These are phyloP conservation scores for Apostichopus leukothele DNA, from an alignment of 53 echinoderm and acorn worm genomes.

Conservation along the genomic window DNA sequence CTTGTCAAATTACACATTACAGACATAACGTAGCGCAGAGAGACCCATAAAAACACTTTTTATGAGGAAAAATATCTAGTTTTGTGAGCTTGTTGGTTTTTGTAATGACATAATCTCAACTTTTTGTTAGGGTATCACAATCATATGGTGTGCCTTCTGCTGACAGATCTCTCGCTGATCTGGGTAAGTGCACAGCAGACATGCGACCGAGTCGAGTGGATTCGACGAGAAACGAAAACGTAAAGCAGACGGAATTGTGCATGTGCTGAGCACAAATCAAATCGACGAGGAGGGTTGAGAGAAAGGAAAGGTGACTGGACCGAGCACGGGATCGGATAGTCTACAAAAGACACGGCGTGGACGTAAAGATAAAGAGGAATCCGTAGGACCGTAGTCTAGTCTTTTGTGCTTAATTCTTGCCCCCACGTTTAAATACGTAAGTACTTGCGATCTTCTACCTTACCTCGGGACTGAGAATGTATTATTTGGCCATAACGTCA, in stretches of 20 bases:
- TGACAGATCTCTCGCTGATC: constrained; percentile 3
- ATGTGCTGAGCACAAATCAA: neutral
- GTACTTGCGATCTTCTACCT: neutral
- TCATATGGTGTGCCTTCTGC: neutral
- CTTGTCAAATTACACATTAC: neutral
- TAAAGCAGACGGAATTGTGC: neutral
- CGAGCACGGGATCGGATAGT: neutral
- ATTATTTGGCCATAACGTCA: no score
- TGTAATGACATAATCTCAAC: neutral
- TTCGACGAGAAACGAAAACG: neutral
- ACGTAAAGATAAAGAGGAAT: neutral
- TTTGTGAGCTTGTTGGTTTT: neutral
- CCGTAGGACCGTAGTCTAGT: neutral
- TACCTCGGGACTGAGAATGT: no score
- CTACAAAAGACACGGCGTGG: neutral
- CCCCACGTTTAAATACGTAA: neutral
- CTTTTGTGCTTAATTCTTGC: neutral
- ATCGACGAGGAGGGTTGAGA: neutral
- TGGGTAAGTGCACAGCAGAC: neutral
- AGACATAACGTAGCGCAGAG: neutral
- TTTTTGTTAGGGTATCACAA: neutral
- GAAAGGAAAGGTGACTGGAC: neutral
- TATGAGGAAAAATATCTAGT: neutral
- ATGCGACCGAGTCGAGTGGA: neutral
- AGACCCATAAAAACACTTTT: neutral